Percentiles rank a stretch among this genome's conserved stretches.
phyloP scores from a whole-genome alignment of 2,888 invertebrate species.

The Nomada fabriciana region DNA sequence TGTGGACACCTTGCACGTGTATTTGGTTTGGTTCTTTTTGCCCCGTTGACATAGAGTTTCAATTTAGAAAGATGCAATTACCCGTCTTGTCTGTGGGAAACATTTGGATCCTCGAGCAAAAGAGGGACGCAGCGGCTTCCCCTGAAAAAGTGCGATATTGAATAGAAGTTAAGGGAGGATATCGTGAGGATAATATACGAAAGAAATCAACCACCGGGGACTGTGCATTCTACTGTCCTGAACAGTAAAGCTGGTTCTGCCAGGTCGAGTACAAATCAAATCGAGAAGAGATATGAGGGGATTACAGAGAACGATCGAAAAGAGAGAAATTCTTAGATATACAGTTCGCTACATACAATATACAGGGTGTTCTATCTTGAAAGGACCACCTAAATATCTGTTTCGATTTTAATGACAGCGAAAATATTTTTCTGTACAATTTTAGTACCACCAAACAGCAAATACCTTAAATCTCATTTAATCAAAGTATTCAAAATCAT shows the following conservation, averaged over 20 bases:
- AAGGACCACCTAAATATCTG: too few species aligned
- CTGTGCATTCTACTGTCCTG: constrained; percentile 59
- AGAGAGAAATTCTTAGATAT: constrained; percentile 46
- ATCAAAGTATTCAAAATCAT: too few species aligned
- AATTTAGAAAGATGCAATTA: too few species aligned
- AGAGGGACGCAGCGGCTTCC: background rate
- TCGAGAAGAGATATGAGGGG: constrained; percentile 47
- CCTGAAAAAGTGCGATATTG: constrained; percentile 13
- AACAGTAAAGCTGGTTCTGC: constrained; percentile 44
- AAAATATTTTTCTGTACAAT: too few species aligned
- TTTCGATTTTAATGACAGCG: too few species aligned
- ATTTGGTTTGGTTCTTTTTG: too few species aligned
- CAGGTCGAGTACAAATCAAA: constrained; percentile 57
- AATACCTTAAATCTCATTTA: too few species aligned
- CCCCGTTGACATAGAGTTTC: too few species aligned
- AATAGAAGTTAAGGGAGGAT: background rate
- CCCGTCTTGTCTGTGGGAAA: too few species aligned
- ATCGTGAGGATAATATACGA: constrained; percentile 21
- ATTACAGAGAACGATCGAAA: constrained; percentile 54
- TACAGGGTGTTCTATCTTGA: constrained; percentile 6
- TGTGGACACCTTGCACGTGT: too few species aligned
- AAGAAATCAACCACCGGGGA: constrained; percentile 39
- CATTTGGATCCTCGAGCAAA: background rate
- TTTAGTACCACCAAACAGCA: too few species aligned
- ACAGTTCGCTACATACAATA: background rate